Evolutionary conservation across 1,140 invertebrate species (phyloP).

Genomic region (Anadara kagoshimensis): DNA sequence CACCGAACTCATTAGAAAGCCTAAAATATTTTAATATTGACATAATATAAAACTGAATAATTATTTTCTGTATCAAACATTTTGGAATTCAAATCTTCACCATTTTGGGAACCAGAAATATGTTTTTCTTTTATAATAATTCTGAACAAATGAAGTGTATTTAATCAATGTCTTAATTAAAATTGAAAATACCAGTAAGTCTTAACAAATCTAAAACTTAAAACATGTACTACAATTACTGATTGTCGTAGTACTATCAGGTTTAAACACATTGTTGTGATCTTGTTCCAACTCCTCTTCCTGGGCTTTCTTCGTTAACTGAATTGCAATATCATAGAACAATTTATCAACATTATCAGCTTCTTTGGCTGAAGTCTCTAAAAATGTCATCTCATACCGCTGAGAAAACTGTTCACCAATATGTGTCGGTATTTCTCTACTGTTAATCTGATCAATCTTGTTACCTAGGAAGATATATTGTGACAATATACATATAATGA

Average conservation of each 20-base stretch:
- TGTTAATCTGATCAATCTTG: conserved; percentile 95
- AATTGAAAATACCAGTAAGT: no score
- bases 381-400: conserved; percentile 91
- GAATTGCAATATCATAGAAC: conserved; percentile 92
- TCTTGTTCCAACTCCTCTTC: conserved; percentile 59
- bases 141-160: no score
- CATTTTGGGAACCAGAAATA: no score
- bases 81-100: no score
- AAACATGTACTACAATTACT: conserved; percentile 48
- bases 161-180: no score
- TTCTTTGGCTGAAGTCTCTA: conserved; percentile 73
- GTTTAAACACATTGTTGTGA: conserved; percentile 32
- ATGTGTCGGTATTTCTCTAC: conserved; percentile 91
- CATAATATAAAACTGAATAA: no score
- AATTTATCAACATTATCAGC: conserved; percentile 76
- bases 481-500: no score
- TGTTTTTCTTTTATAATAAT: no score
- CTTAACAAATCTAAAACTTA: no score
- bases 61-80: no score
- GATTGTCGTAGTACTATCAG: conserved; percentile 42
- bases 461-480: conserved; percentile 82
- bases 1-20: no score
- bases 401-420: conserved; percentile 98
- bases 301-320: conserved; percentile 66
- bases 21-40: no score